Evolutionary conservation across 2,113 vertebrate species (phyloP).

Genomic region (Variabilichromis moorii): DNA sequence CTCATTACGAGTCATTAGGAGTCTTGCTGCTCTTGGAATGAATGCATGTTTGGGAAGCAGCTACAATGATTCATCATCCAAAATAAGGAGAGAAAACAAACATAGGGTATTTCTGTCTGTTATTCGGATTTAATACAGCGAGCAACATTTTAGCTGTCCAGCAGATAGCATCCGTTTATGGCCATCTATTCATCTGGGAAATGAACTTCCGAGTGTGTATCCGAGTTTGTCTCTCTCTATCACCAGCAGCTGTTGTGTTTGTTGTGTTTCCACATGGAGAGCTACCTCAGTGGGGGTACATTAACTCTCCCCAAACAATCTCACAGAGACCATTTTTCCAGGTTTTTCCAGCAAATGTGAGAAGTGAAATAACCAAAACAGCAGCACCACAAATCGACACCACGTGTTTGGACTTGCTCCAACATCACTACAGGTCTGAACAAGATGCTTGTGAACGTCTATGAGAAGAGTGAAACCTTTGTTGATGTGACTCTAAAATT

Average conservation of each 20-base stretch:
- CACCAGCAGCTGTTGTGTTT: not conserved
- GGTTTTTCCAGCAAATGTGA: too few species aligned
- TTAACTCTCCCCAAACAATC: rapidly evolving
- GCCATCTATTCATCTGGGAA: not conserved
- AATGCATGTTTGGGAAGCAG: not conserved
- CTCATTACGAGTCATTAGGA: not conserved
- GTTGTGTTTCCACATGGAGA: not conserved
- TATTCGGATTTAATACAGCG: not conserved
- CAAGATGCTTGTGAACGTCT: not conserved
- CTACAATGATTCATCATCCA: not conserved
- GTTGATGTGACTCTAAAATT: not conserved
- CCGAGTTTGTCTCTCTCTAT: rapidly evolving
- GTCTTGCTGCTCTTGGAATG: not conserved
- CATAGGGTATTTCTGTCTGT: not conserved
- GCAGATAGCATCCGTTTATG: not conserved
- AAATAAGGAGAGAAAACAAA: not conserved
- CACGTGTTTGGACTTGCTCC: not conserved
- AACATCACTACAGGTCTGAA: not conserved
- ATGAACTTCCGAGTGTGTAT: not conserved
- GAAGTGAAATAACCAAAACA: not conserved
- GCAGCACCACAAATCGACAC: not conserved
- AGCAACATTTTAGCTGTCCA: too few species aligned
- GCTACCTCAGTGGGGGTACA: not conserved
- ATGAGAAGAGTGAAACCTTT: not conserved
- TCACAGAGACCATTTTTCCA: not conserved